These are phyloP conservation scores for Pantala flavescens DNA, from an alignment of 1,140 invertebrate species.

Conservation along the genomic window DNA sequence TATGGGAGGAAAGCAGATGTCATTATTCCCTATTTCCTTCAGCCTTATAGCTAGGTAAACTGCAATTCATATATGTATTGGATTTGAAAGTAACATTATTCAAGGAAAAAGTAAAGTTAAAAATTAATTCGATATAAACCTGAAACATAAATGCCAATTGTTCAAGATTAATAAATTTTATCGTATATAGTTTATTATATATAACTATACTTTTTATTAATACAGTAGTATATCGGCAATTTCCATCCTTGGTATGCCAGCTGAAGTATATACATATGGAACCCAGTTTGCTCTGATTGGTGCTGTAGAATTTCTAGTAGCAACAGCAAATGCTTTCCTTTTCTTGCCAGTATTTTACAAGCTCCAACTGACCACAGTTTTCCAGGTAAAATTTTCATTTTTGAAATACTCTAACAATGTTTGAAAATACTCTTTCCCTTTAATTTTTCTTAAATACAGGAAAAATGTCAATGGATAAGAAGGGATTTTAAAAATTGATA, in stretches of 20 bases:
- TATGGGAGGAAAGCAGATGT: conserved; percentile 29
- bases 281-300: not conserved
- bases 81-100: too few species aligned
- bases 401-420: too few species aligned
- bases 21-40: conserved; percentile 29
- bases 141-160: too few species aligned
- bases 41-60: conserved; percentile 27
- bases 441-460: too few species aligned
- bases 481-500: too few species aligned
- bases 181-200: too few species aligned
- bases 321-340: conserved; percentile 20
- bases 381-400: conserved; percentile 52
- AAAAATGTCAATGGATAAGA: too few species aligned
- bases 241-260: conserved; percentile 17
- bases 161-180: too few species aligned
- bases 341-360: conserved; percentile 8
- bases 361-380: conserved; percentile 56
- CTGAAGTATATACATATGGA: conserved; percentile 18
- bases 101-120: too few species aligned
- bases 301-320: not conserved
- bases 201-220: not conserved
- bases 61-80: too few species aligned
- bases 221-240: conserved; percentile 20
- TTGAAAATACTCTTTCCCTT: too few species aligned
- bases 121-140: too few species aligned